A percentile compares a stretch with the other conserved stretches of the same genome.
These are phyloP conservation scores for Melanotaenia duboulayi DNA, from an alignment of 2,113 vertebrate genomes.

Conservation along the genomic window DNA sequence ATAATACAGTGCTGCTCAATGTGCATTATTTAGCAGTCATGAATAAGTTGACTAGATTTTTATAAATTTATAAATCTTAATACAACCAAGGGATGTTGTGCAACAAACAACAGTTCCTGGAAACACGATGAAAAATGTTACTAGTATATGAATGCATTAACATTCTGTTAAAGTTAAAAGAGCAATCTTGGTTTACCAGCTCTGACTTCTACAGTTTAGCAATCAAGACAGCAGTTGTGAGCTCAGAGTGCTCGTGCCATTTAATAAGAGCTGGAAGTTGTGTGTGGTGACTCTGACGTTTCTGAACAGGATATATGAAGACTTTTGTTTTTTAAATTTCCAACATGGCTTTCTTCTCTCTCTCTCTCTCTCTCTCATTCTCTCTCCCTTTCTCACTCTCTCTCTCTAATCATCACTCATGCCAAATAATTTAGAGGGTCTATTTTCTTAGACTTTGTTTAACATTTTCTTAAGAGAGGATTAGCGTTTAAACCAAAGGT, in stretches of 20 bases:
- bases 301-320: slow-evolving; percentile 9
- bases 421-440: slow-evolving; percentile 33
- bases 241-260: not conserved
- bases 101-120: no score
- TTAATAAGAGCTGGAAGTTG: slow-evolving; percentile 25
- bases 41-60: slow-evolving; percentile 3
- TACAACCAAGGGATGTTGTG: no score
- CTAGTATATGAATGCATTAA: no score
- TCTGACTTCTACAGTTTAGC: not conserved
- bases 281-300: not conserved
- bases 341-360: slow-evolving; percentile 13
- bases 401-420: slow-evolving; percentile 18
- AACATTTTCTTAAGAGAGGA: slow-evolving; percentile 54
- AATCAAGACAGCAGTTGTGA: not conserved
- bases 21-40: not conserved
- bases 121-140: no score
- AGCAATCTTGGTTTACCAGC: not conserved
- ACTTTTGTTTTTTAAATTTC: slow-evolving; percentile 14
- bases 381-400: slow-evolving; percentile 1
- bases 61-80: not conserved
- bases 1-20: slow-evolving; percentile 10
- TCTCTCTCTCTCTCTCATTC: not conserved
- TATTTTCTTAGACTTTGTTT: slow-evolving; percentile 34
- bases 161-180: no score
- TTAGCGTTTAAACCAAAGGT: slow-evolving; percentile 67